phyloP scores from a whole-genome alignment of 2,797 vertebrate genomes.

The Peromyscus attwateri region DNA sequence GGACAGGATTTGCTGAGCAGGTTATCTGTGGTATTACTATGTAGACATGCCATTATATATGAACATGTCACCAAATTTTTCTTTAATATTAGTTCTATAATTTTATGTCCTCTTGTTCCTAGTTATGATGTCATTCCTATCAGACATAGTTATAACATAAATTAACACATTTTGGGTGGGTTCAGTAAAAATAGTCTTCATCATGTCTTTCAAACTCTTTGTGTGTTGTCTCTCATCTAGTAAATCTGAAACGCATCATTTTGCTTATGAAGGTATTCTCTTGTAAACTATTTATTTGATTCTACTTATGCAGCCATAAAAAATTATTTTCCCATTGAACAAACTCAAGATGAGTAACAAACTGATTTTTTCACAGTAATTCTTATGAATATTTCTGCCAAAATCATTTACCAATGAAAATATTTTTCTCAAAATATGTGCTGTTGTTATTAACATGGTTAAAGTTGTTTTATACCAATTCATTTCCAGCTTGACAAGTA shows the following conservation, averaged over 20 bases:
- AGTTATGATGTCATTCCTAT: neutral
- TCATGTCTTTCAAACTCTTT: neutral
- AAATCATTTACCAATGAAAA: neutral
- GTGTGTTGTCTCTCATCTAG: neutral
- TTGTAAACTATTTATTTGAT: neutral
- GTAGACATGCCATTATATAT: neutral
- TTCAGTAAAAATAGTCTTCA: neutral
- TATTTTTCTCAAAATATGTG: neutral
- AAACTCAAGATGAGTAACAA: constrained; percentile 6
- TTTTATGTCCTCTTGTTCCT: neutral
- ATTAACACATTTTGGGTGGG: neutral
- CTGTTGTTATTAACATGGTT: neutral
- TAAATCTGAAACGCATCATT: neutral
- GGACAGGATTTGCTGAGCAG: neutral
- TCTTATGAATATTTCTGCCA: constrained; percentile 17
- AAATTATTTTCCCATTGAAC: neutral
- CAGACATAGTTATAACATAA: neutral
- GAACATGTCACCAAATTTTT: neutral
- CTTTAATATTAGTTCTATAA: neutral
- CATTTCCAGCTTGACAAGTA: neutral
- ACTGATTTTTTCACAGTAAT: constrained; percentile 45
- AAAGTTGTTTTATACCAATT: neutral
- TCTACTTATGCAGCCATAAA: constrained; percentile 13
- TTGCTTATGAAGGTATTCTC: constrained; percentile 22
- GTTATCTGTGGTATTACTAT: neutral